phyloP scores from a whole-genome alignment of 92 coral and sea anemone species.

The Chrysogorgia sp. region DNA sequence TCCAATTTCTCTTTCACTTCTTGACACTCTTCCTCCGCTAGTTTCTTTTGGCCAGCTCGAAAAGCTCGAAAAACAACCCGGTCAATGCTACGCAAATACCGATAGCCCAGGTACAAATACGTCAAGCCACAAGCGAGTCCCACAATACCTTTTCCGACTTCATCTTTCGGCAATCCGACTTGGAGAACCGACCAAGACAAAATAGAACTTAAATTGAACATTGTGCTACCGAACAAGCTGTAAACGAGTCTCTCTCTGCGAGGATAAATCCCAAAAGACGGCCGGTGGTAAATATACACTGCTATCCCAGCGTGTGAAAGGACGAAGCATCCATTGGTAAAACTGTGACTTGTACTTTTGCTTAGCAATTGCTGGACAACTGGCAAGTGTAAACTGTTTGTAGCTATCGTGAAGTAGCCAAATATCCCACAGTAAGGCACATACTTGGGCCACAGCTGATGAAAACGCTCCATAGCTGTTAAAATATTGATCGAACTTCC shows the following conservation, averaged over 20 bases:
- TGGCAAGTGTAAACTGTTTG: slow-evolving; percentile 75
- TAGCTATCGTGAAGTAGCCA: slow-evolving; percentile 76
- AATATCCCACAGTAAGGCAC: slow-evolving; percentile 79
- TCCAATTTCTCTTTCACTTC: slow-evolving; percentile 26
- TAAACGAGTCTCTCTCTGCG: slow-evolving; percentile 73
- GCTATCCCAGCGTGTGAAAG: slow-evolving; percentile 80
- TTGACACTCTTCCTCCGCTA: slow-evolving; percentile 38
- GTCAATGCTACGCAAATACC: slow-evolving; percentile 72
- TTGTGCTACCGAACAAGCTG: slow-evolving; percentile 80
- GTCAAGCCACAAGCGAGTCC: slow-evolving; percentile 77
- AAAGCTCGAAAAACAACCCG: slow-evolving; percentile 53
- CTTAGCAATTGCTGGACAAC: slow-evolving; percentile 62
- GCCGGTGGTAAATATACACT: slow-evolving; percentile 74
- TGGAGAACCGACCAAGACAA: slow-evolving; percentile 92
- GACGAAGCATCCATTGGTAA: slow-evolving; percentile 75
- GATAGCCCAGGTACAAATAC: slow-evolving; percentile 70
- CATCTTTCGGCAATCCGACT: slow-evolving; percentile 75
- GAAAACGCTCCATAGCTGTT: neutral
- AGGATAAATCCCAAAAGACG: slow-evolving; percentile 74
- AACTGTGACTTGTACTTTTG: slow-evolving; percentile 57
- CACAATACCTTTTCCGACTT: slow-evolving; percentile 69
- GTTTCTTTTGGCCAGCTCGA: slow-evolving; percentile 64
- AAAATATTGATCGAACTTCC: neutral
- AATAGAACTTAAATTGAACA: slow-evolving; percentile 89
- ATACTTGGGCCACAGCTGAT: slow-evolving; percentile 60